phyloP scores from a whole-genome alignment of 2,113 vertebrate genomes.

The Eulemur macaco region DNA sequence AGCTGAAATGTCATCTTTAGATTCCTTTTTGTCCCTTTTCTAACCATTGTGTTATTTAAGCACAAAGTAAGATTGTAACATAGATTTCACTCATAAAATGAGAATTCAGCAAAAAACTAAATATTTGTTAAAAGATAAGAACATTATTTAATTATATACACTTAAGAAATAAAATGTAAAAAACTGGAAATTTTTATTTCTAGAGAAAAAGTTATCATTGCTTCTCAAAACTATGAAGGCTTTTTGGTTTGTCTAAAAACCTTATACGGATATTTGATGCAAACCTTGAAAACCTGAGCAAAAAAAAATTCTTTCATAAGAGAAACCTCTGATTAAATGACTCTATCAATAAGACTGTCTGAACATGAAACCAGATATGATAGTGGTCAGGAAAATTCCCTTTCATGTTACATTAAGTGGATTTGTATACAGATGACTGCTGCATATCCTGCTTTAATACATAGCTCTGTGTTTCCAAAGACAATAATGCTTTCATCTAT shows the following conservation, averaged over 20 bases:
- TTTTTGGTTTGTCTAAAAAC: conserved; percentile 19
- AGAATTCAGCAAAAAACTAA: neutral
- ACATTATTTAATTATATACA: conserved; percentile 28
- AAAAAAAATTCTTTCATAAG: conserved; percentile 33
- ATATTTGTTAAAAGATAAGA: neutral
- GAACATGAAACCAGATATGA: conserved; percentile 64
- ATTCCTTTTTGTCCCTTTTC: neutral
- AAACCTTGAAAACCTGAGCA: conserved; percentile 47
- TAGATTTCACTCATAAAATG: conserved; percentile 6
- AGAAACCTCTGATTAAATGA: conserved; percentile 67
- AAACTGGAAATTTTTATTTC: conserved; percentile 45
- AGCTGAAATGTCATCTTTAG: conserved; percentile 16
- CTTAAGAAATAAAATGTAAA: conserved; percentile 28
- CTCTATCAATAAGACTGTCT: conserved; percentile 68
- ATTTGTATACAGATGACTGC: conserved; percentile 6
- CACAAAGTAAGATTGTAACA: neutral
- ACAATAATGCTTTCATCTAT: conserved; percentile 51
- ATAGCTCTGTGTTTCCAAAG: conserved; percentile 41
- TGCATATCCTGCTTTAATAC: conserved; percentile 12
- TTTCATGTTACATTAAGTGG: conserved; percentile 65
- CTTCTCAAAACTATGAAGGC: conserved; percentile 34
- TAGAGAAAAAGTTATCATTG: neutral
- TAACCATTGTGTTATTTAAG: neutral
- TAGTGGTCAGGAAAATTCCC: conserved; percentile 52
- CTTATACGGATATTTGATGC: conserved; percentile 33